phyloP scores from a whole-genome alignment of 1,140 invertebrate species.

The Acromyrmex echinatior region DNA sequence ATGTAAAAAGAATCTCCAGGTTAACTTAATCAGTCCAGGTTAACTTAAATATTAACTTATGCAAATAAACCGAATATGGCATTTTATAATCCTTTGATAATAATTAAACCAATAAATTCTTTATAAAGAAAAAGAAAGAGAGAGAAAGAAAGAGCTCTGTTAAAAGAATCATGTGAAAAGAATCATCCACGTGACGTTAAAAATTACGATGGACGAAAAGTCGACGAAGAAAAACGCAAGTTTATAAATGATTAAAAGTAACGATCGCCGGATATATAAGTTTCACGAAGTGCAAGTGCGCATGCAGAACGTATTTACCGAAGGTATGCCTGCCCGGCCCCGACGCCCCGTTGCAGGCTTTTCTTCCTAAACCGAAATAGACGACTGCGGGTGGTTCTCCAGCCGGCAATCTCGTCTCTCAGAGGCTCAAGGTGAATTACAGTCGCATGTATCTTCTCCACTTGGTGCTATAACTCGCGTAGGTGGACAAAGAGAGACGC shows the following conservation, averaged over 20 bases:
- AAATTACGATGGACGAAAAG: background rate
- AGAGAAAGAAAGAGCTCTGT: background rate
- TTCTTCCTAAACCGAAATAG: constrained; percentile 58
- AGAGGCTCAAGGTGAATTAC: constrained; percentile 67
- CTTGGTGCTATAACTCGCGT: constrained; percentile 53
- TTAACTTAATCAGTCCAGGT: background rate
- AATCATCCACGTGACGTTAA: background rate
- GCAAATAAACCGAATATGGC: background rate
- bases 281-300: background rate
- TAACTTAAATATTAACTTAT: background rate
- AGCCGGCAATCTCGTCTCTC: constrained; percentile 61
- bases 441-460: constrained; percentile 49
- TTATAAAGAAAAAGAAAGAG: background rate
- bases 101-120: background rate
- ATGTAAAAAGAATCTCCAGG: constrained; percentile 21
- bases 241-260: constrained; percentile 17
- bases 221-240: background rate
- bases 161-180: background rate
- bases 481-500: constrained; percentile 60
- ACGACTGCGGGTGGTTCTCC: constrained; percentile 52
- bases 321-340: background rate
- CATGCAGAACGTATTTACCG: constrained; percentile 33
- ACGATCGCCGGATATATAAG: constrained; percentile 1
- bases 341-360: background rate
- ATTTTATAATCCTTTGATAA: background rate